Percentiles rank a stretch among this genome's conserved stretches.
Evolutionary conservation across 2,888 invertebrate genomes (phyloP).

Genomic region (Hyalella azteca): DNA sequence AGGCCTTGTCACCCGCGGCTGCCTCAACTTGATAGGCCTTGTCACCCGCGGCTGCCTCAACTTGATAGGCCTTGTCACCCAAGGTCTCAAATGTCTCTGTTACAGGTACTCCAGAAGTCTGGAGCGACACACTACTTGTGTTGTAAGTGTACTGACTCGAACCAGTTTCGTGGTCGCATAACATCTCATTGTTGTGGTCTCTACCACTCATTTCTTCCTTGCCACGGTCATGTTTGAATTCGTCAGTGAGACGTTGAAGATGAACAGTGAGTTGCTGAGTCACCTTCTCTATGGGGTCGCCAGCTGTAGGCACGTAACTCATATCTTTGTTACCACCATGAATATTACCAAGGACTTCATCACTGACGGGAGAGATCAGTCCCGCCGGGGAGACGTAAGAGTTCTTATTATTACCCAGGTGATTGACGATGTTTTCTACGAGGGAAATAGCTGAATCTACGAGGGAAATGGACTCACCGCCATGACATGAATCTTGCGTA

Average conservation of each 20-base stretch:
- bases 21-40: too few species aligned
- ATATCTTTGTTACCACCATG: neutral
- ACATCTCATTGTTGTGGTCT: too few species aligned
- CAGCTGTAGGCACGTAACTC: neutral
- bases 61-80: too few species aligned
- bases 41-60: too few species aligned
- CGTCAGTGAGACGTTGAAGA: neutral
- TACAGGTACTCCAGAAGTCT: too few species aligned
- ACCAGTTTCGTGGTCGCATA: too few species aligned
- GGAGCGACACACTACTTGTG: too few species aligned
- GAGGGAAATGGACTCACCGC: neutral
- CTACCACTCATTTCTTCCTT: neutral
- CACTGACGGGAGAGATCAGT: neutral
- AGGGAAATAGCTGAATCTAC: constrained; percentile 10
- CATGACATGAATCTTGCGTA: neutral
- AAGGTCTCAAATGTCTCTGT: too few species aligned
- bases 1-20: too few species aligned
- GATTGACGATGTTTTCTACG: constrained; percentile 10
- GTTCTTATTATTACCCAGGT: constrained; percentile 11
- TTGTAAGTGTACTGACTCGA: too few species aligned
- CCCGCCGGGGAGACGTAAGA: neutral
- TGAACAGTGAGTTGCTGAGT: constrained; percentile 25
- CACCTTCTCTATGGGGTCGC: neutral
- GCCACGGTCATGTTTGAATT: constrained; percentile 1
- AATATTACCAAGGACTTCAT: neutral